These are phyloP conservation scores for Dastarcus helophoroides DNA, from an alignment of 2,888 invertebrate genomes.

Conservation along the genomic window DNA sequence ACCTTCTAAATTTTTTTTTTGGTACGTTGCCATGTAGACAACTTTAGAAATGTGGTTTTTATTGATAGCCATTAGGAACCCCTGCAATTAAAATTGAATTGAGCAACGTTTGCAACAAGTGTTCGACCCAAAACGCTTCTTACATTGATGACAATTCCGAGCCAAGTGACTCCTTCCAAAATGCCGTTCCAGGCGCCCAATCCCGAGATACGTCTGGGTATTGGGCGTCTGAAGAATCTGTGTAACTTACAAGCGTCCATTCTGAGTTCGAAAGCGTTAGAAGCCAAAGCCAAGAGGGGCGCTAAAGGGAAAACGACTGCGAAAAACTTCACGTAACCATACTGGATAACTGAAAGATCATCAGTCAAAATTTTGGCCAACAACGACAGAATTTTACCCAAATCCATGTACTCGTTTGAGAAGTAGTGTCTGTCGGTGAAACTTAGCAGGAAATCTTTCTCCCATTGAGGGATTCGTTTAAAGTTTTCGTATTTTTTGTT, in stretches of 20 bases:
- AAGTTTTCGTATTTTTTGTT: too few relatives aligned
- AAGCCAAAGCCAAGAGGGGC: constrained; percentile 49
- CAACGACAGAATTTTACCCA: constrained; percentile 23
- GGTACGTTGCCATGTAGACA: too few relatives aligned
- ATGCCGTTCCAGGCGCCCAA: constrained; percentile 29
- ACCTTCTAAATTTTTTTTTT: too few relatives aligned
- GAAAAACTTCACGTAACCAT: constrained; percentile 54
- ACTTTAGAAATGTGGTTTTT: too few relatives aligned
- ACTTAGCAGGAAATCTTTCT: constrained; percentile 29
- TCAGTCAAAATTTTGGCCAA: constrained; percentile 4
- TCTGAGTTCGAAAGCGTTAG: constrained; percentile 49
- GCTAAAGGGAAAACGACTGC: constrained; percentile 55
- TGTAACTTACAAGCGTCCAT: constrained; percentile 24
- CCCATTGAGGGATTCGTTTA: constrained; percentile 26
- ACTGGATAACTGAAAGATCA: constrained; percentile 45
- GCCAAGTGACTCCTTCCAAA: constrained; percentile 24
- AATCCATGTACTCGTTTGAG: constrained; percentile 28
- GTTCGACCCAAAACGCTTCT: too few relatives aligned
- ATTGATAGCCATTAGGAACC: too few relatives aligned
- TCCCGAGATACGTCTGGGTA: constrained; percentile 9
- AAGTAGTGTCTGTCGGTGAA: constrained; percentile 25
- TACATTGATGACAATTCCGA: constrained; percentile 30
- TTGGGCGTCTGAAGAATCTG: constrained; percentile 1
- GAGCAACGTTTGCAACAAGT: too few relatives aligned
- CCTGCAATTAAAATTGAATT: too few relatives aligned